Base-by-base conservation (phyloP, 2,113 vertebrate species). In the Galeopterus variegatus region DNA sequence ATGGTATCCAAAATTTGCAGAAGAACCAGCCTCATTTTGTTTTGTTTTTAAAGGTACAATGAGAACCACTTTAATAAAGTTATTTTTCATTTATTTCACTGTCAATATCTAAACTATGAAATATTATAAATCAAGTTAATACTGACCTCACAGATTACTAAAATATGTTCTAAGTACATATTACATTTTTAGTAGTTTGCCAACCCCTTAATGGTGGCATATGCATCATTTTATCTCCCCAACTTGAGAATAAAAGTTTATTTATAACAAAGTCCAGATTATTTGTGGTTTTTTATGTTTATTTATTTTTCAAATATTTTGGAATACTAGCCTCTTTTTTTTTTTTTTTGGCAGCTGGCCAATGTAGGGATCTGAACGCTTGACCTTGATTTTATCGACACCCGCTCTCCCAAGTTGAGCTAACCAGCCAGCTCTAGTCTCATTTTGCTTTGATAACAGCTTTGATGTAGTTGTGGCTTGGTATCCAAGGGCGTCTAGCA, bases 211-310 rank as follows among this genome's bases (percentile, higher is more conserved):
- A 36, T 52, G 36, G 56, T 73, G 33, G 13, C 23, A 70, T 3
- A 8, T 11, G 5, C 64, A 31, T 88, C 23, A 41, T 62, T 58
- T 84, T 58, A 54, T 64, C 64, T 79, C n/a, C 72, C 72, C 19
- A 69, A 41, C 36, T 92, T 79, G 67, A 96, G n/a, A 62, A 69
- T 80, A 75, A 67, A 81, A 79, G 23, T 73, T 79, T 81, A 21
- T 80, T 92, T 73, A 62, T 54, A 48, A 11, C 70, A 88, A 87
- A 28, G 56, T 13, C 62, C 19, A 50, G 50, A 67, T 56, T 33
- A 41, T 80, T 73, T 88, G 31, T 21, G 28, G 28, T 23, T 48
- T 14, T 36, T 15, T 56, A 15, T 23, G 33, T 79, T 54, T 70
- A 8, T 26, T 26, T 64, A 23, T 58, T 90, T 36, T 33, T n/a